Base-by-base conservation (phyloP, 2,888 invertebrate genomes). In the Limnephilus marmoratus region DNA sequence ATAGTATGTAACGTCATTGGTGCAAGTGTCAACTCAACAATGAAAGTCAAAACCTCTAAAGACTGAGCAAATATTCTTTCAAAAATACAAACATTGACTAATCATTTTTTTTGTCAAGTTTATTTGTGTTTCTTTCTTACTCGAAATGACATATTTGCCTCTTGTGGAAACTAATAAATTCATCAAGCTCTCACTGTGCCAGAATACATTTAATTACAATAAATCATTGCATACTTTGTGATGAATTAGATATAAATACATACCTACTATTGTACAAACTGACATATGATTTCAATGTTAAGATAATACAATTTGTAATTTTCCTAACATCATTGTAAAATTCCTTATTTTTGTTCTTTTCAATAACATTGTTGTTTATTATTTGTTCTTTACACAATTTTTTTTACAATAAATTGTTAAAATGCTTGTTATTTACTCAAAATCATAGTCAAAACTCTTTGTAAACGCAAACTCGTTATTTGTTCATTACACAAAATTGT, bases 11-110 rank as follows among this genome's bases (percentile, higher is more conserved):
- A n/a, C n/a, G n/a, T n/a, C n/a, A n/a, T n/a, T n/a, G n/a, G n/a
- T n/a, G n/a, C n/a, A n/a, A n/a, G n/a, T 34, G 53, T 31, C 37
- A 34, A 88, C 29, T 29, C 18, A 80, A 88, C 31, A 68, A 68
- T 88, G 68, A 88, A 88, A 53, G 31, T 53, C 68, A 88, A 88
- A 68, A 88, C 88, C 53, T 80, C 31, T 68, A 18, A 68, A 68
- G 88, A 88, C 88, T 18, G 88, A 88, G 88, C 29, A 53, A 88
- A 88, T n/a, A 68, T 68, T 24, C 68, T 68, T 68, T 68, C 68
- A 68, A 68, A 68, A 68, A 68, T 68, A 68, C 68, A 68, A 68
- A 68, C 68, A n/a, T 68, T 68, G 24, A 68, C 68, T 68, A 68
- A 68, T 68, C 24, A 3, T 68, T 53, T 68, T 68, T 53, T 53